Conservation (phyloP, 2,113 vertebrate genomes). For the Otus sunia region DNA sequence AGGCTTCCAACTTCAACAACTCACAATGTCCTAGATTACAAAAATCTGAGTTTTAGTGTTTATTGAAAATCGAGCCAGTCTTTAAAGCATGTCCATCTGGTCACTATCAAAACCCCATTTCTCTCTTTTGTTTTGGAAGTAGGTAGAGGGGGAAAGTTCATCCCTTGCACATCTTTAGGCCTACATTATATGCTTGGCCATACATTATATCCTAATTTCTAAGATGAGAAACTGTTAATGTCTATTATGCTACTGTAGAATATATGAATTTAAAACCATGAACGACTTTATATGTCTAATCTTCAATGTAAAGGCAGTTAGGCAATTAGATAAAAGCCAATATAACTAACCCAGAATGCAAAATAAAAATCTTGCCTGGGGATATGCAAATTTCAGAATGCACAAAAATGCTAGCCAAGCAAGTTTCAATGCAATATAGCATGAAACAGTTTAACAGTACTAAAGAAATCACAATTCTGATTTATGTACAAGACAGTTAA, state of each 20-base stretch:
- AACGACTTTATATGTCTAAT: neutral
- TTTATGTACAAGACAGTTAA: neutral
- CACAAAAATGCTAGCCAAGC: constrained; percentile 1
- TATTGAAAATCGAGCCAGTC: neutral
- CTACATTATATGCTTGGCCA: neutral
- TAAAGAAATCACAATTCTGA: neutral
- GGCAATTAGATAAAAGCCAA: constrained; percentile 9
- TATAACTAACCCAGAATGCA: neutral
- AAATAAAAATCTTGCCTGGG: constrained; percentile 7
- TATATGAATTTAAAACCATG: neutral
- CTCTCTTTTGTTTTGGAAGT: no score
- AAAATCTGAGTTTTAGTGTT: neutral
- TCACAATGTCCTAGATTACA: neutral
- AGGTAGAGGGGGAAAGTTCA: neutral
- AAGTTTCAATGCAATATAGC: constrained; percentile 3
- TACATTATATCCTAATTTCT: neutral
- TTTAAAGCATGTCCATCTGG: neutral
- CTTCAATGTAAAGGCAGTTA: neutral
- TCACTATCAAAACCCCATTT: neutral
- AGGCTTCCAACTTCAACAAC: neutral
- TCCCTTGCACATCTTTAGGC: neutral
- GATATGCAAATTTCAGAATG: constrained; percentile 16
- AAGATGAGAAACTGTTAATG: neutral
- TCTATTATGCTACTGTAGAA: neutral
- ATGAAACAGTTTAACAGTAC: neutral